Evolutionary conservation across 2,888 invertebrate genomes (phyloP), one percentile per base, ranked within the genome.

Genomic region (Palloptera scutellata): DNA sequence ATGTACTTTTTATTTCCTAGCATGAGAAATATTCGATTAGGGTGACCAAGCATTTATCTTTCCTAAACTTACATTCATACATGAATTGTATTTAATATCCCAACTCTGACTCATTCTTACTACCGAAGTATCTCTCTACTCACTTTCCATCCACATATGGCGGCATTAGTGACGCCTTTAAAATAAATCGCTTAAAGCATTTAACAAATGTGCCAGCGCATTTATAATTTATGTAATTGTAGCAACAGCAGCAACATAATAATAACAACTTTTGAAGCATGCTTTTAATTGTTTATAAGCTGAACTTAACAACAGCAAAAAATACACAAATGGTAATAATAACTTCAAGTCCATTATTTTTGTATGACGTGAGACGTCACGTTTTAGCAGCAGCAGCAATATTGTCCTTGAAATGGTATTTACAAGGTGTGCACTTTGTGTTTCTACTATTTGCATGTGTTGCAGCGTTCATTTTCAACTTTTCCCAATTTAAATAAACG

Each of bases 151-250:
- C 48, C 11, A 48, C 48, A 48, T n/a, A 2, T 4, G 48, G 4
- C 15, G 1, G 48, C 48, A 15, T 48, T 45, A 45, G 17, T 30
- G 30, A 30, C 30, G 30, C 30, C 30, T 30, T 30, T 30, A 30
- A 30, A 30, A 30, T 30, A 30, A 30, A 30, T 30, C 3, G 30
- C 30, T 30, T 30, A 30, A 30, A 30, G 30, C 30, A 2, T 4
- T 30, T 30, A 30, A 4, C 30, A 30, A 30, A 30, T 4, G 30
- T 30, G 30, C 30, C 30, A 30, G 30, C 30, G 13, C 58, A 51
- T 19, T 64, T 45, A 30, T 66, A 66, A 66, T 66, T 66, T 66
- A 66, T 66, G 60, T 61, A 61, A 66, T 66, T 66, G 61, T 54
- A 66, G 51, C 55, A 40, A 17, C 54, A 53, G 17, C 54, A 43